A percentile compares a stretch with the other conserved stretches of the same genome.
phyloP scores from a whole-genome alignment of 2,888 invertebrate species.

The Amphipoea lucens region DNA sequence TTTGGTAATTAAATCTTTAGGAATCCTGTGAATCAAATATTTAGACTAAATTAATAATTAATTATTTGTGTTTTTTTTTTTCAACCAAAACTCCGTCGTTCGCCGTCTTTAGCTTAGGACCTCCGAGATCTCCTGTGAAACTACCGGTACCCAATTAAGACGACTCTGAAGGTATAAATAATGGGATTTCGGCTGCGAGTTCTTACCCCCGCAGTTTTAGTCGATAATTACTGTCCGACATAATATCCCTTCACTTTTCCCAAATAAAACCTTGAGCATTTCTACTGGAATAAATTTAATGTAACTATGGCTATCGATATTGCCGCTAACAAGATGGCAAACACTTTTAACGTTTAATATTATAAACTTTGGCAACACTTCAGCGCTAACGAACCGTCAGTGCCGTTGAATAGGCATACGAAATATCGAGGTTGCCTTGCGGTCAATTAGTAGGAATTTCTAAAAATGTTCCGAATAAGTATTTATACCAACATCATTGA shows the following conservation, averaged over 20 bases:
- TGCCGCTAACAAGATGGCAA: constrained; percentile 39
- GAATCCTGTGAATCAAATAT: too few relatives aligned
- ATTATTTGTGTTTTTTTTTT: too few relatives aligned
- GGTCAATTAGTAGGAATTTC: constrained; percentile 53
- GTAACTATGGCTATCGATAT: neutral
- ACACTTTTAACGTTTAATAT: constrained; percentile 31
- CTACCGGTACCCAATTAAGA: too few relatives aligned
- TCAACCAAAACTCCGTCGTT: too few relatives aligned
- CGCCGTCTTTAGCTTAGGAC: too few relatives aligned
- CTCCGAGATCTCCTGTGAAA: too few relatives aligned
- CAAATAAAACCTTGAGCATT: neutral
- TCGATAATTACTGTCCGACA: neutral
- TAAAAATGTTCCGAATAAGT: neutral
- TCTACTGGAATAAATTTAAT: neutral
- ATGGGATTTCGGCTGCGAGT: too few relatives aligned
- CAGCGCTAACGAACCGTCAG: constrained; percentile 46
- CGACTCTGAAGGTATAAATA: too few relatives aligned
- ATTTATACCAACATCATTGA: neutral
- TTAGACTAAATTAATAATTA: too few relatives aligned
- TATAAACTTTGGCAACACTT: constrained; percentile 34
- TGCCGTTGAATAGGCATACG: constrained; percentile 23
- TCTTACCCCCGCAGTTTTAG: neutral
- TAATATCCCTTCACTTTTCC: neutral
- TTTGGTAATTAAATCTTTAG: too few relatives aligned
- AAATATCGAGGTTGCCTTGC: constrained; percentile 41